Evolutionary conservation across 2,888 invertebrate genomes (phyloP).

Genomic region (Pseudococcus jackbeardsleyi): DNA sequence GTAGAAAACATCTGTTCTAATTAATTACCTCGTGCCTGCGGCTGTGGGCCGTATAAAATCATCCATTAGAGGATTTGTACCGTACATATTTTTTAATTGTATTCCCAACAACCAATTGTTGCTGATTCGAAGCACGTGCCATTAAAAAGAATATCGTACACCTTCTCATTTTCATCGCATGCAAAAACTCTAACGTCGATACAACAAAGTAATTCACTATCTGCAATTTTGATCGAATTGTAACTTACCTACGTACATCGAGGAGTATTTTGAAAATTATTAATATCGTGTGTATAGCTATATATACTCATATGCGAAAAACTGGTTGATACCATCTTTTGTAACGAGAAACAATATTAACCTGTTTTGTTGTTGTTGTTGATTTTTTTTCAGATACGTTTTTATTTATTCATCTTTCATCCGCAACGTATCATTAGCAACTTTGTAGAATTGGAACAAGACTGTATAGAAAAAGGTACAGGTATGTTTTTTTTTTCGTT

Average conservation of each 20-base stretch:
- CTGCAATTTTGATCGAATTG: neutral
- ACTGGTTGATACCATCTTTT: neutral
- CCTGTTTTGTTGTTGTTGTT: neutral
- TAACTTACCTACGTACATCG: neutral
- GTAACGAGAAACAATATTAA: conserved; percentile 8
- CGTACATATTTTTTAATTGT: neutral
- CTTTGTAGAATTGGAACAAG: conserved; percentile 15
- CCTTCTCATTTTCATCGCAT: neutral
- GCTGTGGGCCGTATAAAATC: conserved; percentile 33
- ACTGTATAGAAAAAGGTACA: neutral
- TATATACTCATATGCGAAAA: neutral
- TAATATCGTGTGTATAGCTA: neutral
- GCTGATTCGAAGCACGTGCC: conserved; percentile 3
- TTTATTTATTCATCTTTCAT: conserved; percentile 5
- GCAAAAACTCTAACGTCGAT: neutral
- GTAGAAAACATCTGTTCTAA: conserved; percentile 3
- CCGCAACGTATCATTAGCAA: conserved; percentile 20
- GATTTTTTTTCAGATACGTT: neutral
- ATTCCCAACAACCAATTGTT: conserved; percentile 8
- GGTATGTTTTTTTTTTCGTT: neutral
- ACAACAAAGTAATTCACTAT: neutral
- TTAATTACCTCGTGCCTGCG: conserved; percentile 18
- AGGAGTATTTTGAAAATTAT: neutral
- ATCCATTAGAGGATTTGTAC: neutral
- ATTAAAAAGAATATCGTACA: neutral